phyloP scores from a whole-genome alignment of 2,113 vertebrate species.

The Hylia prasina region DNA sequence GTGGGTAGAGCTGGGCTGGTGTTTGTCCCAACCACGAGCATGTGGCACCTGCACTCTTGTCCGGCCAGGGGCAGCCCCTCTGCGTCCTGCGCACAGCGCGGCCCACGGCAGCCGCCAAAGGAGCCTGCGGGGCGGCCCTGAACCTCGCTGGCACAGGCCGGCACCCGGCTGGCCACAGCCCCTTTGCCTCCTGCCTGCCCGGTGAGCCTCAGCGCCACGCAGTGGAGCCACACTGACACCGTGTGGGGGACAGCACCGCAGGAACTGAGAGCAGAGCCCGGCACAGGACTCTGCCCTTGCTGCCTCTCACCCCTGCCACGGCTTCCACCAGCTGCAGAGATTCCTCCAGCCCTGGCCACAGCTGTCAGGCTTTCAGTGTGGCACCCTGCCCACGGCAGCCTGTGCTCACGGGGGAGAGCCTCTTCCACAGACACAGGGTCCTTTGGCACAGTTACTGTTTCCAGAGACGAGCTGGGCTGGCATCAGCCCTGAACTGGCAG shows the following conservation, averaged over 20 bases:
- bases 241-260: neutral
- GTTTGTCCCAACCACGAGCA: neutral
- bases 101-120: neutral
- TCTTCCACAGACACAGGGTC: neutral
- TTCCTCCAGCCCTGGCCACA: neutral
- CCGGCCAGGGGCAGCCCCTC: neutral
- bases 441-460: neutral
- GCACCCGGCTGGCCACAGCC: neutral
- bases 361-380: neutral
- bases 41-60: neutral
- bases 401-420: neutral
- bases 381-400: neutral
- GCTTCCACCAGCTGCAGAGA: neutral
- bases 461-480: neutral
- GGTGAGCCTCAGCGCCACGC: neutral
- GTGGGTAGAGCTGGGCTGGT: neutral
- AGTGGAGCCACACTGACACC: neutral
- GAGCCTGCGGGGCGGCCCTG: neutral
- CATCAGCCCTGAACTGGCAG: too few species aligned
- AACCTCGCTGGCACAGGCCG: neutral
- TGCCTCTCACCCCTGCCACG: neutral
- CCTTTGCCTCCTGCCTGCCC: neutral
- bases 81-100: neutral
- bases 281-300: neutral
- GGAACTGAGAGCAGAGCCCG: neutral